Evolutionary conservation across 64 coral and sea anemone genomes (phyloP).

Genomic region (Orbicella faveolata): DNA sequence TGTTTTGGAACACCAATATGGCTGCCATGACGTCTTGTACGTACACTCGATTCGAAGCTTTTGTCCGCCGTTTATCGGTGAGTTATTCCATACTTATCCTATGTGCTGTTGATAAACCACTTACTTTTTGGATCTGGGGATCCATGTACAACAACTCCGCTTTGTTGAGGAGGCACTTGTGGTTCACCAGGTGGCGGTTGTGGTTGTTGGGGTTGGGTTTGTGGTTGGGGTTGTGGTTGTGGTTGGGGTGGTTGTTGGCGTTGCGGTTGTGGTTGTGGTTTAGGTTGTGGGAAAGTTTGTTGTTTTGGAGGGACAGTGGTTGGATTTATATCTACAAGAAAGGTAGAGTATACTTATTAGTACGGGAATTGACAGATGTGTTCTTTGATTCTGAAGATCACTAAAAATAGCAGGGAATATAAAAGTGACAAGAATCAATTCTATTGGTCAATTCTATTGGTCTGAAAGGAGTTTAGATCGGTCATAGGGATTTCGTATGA

Average conservation of each 20-base stretch:
- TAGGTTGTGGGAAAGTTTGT: background rate
- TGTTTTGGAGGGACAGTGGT: background rate
- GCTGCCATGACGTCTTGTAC: too few relatives aligned
- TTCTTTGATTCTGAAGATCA: background rate
- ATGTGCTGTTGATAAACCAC: background rate
- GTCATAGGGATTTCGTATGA: too few relatives aligned
- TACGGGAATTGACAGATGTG: background rate
- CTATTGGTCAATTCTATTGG: too few relatives aligned
- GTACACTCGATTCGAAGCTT: too few relatives aligned
- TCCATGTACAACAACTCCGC: constrained; percentile 4
- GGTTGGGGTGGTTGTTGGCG: background rate
- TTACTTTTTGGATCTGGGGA: constrained; percentile 21
- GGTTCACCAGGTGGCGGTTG: background rate
- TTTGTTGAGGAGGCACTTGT: background rate
- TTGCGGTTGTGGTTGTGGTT: background rate
- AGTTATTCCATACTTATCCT: too few relatives aligned
- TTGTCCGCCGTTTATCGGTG: too few relatives aligned
- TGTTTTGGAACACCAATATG: too few relatives aligned
- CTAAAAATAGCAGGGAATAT: too few relatives aligned
- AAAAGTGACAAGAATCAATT: too few relatives aligned
- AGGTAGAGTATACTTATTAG: background rate
- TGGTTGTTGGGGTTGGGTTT: constrained; percentile 2
- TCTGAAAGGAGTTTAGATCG: too few relatives aligned
- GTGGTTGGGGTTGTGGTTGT: background rate
- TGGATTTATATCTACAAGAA: background rate